Evolutionary conservation across 2,797 vertebrate genomes (phyloP), one percentile per base, ranked within the genome.

Genomic region (Kryptolebias ocellatus): DNA sequence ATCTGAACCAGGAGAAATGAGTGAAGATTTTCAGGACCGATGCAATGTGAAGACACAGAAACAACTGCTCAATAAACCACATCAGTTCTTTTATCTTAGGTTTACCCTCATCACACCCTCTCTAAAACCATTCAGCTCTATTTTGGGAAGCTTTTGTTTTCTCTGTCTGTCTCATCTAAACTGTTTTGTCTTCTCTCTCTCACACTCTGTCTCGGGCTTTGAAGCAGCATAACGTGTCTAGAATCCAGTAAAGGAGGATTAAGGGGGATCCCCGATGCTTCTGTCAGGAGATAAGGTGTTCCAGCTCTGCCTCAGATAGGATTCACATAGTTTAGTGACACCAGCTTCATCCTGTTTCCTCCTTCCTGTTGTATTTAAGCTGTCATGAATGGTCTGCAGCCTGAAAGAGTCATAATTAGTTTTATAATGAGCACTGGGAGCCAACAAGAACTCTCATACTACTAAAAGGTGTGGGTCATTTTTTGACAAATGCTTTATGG

Each of bases 261-360:
- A 83, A 18, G 63, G 56, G 64, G 70, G 62, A 58, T 86, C 49
- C 60, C 62, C 10, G 64, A 65, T 54, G 62, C 68, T 76, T 68
- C 69, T 72, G 61, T 64, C 47, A 51, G 54, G 53, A 84, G 75
- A 84, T 84, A 74, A 80, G 78, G 59, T 64, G 72, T 73, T 78
- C 72, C 77, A 75, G 59, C 52, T 54, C 34, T 27, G 61, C 70
- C 74, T 67, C 72, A 65, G 68, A 84, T 69, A 69, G 72, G 59
- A 68, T 60, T 77, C 46, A 27, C 11, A 69, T 50, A 58, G 44
- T 67, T n/a, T 64, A 52, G 39, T 53, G 49, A 52, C 51, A 56
- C 34, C 45, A 46, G n/a, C 12, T 53, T 46, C 27, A 3, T 47
- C 27, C 18, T 37, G 52, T 68, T 81, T 61, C 60, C 49, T 28